phyloP scores from a whole-genome alignment of 2,113 vertebrate species.

The Atrichornis clamosus region DNA sequence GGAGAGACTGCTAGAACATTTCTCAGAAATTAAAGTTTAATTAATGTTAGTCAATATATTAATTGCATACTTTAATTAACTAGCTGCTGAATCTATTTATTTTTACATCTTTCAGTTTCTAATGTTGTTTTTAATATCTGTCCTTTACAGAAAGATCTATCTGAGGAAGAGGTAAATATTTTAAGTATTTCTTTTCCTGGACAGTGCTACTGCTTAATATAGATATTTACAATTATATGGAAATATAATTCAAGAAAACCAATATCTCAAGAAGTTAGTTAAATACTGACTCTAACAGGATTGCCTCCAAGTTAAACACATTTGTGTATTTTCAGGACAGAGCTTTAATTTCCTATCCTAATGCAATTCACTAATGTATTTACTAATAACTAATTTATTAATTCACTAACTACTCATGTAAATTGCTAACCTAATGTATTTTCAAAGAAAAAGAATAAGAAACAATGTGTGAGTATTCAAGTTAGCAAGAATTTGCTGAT shows the following conservation, averaged over 20 bases:
- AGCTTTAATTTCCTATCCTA: background rate
- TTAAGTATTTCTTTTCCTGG: background rate
- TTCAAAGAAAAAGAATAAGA: background rate
- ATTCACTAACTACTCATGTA: background rate
- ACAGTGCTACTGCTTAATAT: background rate
- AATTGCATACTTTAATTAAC: background rate
- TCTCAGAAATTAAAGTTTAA: background rate
- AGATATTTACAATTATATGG: background rate
- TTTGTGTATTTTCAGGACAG: background rate
- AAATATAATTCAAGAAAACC: background rate
- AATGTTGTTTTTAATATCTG: conserved; percentile 19
- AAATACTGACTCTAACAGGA: background rate
- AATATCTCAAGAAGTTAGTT: background rate
- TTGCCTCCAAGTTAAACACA: background rate
- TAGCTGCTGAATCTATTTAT: background rate
- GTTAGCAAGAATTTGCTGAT: background rate
- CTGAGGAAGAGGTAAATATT: conserved; percentile 82
- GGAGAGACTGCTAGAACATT: background rate
- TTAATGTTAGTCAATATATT: background rate
- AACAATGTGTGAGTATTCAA: background rate
- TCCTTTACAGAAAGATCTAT: conserved; percentile 78
- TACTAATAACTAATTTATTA: background rate
- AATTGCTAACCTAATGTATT: background rate
- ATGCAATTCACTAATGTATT: background rate
- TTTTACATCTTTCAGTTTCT: background rate